A percentile compares a stretch with the other conserved stretches of the same genome.
These are phyloP conservation scores for Tenthredo amoena DNA, from an alignment of 2,888 invertebrate genomes.

Conservation along the genomic window DNA sequence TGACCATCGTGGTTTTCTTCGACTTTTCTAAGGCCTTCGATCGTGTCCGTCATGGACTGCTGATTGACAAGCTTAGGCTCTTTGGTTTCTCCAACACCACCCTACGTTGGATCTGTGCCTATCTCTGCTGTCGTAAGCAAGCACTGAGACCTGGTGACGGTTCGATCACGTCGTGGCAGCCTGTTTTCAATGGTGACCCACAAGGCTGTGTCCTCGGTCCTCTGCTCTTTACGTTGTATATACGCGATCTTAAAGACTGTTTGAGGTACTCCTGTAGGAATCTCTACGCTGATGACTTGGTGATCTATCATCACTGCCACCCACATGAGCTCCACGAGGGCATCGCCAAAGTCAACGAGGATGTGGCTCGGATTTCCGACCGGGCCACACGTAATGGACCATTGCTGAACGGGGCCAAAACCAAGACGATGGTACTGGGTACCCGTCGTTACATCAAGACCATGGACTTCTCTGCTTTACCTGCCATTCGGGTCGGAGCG, in stretches of 20 bases:
- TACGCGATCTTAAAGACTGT: conserved; percentile 39
- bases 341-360: too few relatives aligned
- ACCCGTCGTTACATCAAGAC: too few relatives aligned
- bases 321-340: too few relatives aligned
- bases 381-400: too few relatives aligned
- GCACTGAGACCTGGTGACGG: neutral
- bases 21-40: conserved; percentile 50
- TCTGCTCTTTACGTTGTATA: conserved; percentile 37
- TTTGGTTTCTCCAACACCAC: neutral
- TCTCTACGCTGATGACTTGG: conserved; percentile 46
- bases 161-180: neutral
- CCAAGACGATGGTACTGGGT: too few relatives aligned
- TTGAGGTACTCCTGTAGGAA: neutral
- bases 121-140: conserved; percentile 6
- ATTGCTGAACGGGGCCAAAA: too few relatives aligned
- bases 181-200: neutral
- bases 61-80: conserved; percentile 2
- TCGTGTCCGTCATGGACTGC: neutral
- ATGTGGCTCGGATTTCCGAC: too few relatives aligned
- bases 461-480: too few relatives aligned
- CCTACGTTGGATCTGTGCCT: conserved; percentile 15
- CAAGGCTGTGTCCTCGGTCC: conserved; percentile 45
- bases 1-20: conserved; percentile 30
- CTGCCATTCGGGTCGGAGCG: too few relatives aligned
- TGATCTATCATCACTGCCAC: conserved; percentile 17